Conservation (phyloP, 2,113 vertebrate species). For the Theristicus caerulescens region DNA sequence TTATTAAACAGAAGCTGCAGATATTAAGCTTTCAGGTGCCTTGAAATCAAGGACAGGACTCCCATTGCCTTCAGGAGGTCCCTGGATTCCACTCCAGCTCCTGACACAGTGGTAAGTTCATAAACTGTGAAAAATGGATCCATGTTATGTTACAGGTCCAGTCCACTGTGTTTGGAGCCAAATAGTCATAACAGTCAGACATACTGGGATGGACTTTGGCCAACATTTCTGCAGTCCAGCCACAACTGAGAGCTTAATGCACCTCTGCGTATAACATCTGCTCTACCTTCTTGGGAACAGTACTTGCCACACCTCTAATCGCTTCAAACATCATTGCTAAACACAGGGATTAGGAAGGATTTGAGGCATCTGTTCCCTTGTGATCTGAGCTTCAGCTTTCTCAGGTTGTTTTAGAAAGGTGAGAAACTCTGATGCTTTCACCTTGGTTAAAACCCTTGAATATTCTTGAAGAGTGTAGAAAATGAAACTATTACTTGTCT, state of each 20-base stretch:
- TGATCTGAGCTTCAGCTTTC: background rate
- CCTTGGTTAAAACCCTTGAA: background rate
- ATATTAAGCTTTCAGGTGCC: background rate
- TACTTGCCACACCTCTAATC: background rate
- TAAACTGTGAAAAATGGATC: fast-evolving
- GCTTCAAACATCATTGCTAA: background rate
- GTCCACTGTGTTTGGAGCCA: background rate
- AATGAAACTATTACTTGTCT: background rate
- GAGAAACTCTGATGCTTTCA: background rate
- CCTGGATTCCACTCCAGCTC: background rate
- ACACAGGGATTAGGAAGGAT: background rate
- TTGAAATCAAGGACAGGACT: background rate
- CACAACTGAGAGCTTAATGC: background rate
- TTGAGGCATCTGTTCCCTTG: background rate
- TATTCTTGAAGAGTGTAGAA: background rate
- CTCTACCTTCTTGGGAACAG: background rate
- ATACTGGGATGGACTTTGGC: background rate
- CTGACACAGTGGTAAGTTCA: background rate
- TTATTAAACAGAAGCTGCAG: background rate
- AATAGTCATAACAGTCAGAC: fast-evolving
- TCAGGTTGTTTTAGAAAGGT: background rate
- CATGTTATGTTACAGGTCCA: fast-evolving
- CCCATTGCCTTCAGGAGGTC: background rate
- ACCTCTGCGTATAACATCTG: background rate
- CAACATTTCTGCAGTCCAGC: background rate